phyloP scores from a whole-genome alignment of 2,888 invertebrate species.

The Amphipoea lucens region DNA sequence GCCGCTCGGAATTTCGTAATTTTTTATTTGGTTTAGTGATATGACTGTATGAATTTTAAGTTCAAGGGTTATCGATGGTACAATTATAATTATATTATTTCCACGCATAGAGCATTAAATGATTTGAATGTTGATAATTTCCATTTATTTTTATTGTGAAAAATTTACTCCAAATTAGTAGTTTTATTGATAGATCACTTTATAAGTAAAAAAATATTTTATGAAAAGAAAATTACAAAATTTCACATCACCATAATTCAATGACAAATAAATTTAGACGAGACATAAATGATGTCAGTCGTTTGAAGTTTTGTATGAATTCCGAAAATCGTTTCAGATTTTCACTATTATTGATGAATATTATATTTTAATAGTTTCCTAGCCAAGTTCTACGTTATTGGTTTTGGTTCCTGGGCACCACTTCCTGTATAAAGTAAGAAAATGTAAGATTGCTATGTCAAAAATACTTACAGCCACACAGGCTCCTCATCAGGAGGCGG shows the following conservation, averaged over 20 bases:
- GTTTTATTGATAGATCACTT: background rate
- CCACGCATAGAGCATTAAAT: background rate
- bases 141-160: background rate
- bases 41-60: background rate
- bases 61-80: background rate
- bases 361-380: background rate
- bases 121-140: background rate
- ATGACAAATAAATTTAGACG: background rate
- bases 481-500: slow-evolving; percentile 93
- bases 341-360: background rate
- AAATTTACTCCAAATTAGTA: background rate
- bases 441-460: background rate
- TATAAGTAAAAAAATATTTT: background rate
- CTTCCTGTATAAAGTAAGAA: background rate
- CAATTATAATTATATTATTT: background rate
- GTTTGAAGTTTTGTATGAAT: background rate
- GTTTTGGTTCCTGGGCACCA: background rate
- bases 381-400: background rate
- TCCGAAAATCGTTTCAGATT: background rate
- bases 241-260: background rate
- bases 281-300: background rate
- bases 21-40: background rate
- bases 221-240: background rate
- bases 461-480: slow-evolving; percentile 87
- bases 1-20: background rate